Conservation (phyloP, 2,888 invertebrate genomes). For the Pterobdella sp. region DNA sequence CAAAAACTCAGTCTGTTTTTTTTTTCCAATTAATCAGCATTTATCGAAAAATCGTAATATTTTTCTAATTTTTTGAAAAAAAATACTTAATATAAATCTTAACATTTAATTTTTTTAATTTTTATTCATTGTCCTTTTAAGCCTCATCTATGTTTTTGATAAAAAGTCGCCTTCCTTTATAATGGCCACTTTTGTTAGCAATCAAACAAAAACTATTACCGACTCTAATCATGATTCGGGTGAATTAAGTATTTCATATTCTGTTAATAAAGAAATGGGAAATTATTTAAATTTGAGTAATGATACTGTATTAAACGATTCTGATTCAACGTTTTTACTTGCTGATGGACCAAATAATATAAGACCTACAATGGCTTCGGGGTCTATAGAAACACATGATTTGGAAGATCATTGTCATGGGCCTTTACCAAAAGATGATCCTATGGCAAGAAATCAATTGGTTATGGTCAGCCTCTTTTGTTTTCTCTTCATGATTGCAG, state of each 20-base stretch:
- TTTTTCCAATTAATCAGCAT: too few relatives aligned
- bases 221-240: neutral
- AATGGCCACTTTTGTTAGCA: slow-evolving; percentile 8
- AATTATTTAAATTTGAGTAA: slow-evolving; percentile 3
- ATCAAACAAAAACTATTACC: neutral
- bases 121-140: too few relatives aligned
- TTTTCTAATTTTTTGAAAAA: too few relatives aligned
- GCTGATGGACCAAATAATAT: slow-evolving; percentile 8
- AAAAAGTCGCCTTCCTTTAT: too few relatives aligned
- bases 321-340: slow-evolving; percentile 21
- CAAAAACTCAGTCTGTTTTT: too few relatives aligned
- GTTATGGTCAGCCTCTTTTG: slow-evolving; percentile 45
- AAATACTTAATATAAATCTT: too few relatives aligned
- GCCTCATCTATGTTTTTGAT: too few relatives aligned
- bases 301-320: slow-evolving; percentile 18
- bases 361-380: neutral
- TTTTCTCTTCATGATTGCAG: slow-evolving; percentile 49
- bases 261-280: neutral
- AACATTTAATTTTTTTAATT: too few relatives aligned
- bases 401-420: slow-evolving; percentile 35
- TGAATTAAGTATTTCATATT: neutral
- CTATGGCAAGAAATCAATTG: slow-evolving; percentile 45
- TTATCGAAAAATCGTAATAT: too few relatives aligned
- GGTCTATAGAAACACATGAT: neutral
- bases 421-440: slow-evolving; percentile 36